Base-by-base conservation (phyloP, 1,140 invertebrate species). In the Trichomalopsis sarcophagae region DNA sequence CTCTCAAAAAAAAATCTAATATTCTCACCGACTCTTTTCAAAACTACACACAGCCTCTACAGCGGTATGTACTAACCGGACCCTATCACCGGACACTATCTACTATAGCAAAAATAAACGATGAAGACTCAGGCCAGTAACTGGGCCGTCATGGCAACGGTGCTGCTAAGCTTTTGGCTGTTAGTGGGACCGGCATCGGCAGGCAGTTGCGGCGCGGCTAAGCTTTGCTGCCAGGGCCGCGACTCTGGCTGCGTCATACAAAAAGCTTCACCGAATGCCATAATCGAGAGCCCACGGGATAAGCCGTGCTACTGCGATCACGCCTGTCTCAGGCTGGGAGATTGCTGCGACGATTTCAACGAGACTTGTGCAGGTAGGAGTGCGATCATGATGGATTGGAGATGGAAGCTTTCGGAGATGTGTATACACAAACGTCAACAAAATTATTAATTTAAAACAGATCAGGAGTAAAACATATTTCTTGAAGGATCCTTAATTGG, bases 261-360 rank as follows among this genome's bases (percentile, higher is more conserved):
- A 90, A 97, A 97, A 87, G 95, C 96, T 0, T 96, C 96, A 2
- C 94, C 96, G 66, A 97, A 97, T 90, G 95, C 96, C 23, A 97
- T 97, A 87, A 96, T 97, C 87, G 96, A 97, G 90, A 96, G 97
- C 88, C 92, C 96, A 75, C 95, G 94, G 85, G 97, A 97, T 89
- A 97, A 97, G 89, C 97, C 97, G 1, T 97, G 97, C 90, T 97
- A 97, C 90, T 97, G 97, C 92, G 97, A 97, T 92, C 96, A 97
- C 89, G 97, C 96, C 30, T 97, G 97, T 89, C 93, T 97, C 86
- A 97, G 96, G 89, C 93, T 97, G 4, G 96, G 96, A 69, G 97
- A 97, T 88, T 97, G 97, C 91, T 97, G 97, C 92, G 92, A 95
- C 5, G 97, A 97, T 90, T 97, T 97, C 90, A 96, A 97, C 89